phyloP scores from a whole-genome alignment of 1,140 invertebrate species.

The Macrosteles quadrilineatus region DNA sequence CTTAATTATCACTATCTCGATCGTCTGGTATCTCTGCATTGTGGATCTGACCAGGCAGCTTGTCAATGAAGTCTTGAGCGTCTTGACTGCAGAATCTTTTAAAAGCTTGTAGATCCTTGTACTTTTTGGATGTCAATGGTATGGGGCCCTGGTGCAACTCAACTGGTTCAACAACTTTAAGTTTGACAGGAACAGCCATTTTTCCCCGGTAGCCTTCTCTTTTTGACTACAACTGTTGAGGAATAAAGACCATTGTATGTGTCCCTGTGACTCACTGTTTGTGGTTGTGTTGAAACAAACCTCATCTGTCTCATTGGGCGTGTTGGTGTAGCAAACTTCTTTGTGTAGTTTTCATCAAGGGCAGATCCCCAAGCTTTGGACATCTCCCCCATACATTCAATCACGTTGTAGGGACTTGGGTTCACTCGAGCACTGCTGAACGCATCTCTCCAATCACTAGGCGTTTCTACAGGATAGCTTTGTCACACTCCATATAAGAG shows the following conservation, averaged over 20 bases:
- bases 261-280: not conserved
- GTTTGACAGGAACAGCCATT: not conserved
- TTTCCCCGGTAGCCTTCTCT: not conserved
- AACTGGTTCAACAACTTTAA: not conserved
- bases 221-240: not conserved
- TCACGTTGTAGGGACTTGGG: slow-evolving; percentile 37
- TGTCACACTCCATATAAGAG: slow-evolving; percentile 39
- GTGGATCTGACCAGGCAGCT: not conserved
- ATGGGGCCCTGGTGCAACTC: not conserved
- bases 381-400: slow-evolving; percentile 28
- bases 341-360: not conserved
- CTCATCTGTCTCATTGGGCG: slow-evolving; percentile 4
- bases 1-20: not conserved
- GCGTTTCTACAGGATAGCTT: slow-evolving; percentile 29
- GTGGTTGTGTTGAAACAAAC: not conserved
- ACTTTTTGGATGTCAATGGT: not conserved
- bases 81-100: slow-evolving; percentile 8
- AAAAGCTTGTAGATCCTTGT: not conserved
- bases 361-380: slow-evolving; percentile 26
- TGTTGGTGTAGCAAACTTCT: slow-evolving; percentile 14
- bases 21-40: not conserved
- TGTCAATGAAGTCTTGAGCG: slow-evolving; percentile 6
- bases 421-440: slow-evolving; percentile 29
- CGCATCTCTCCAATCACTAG: slow-evolving; percentile 31
- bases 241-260: not conserved